Evolutionary conservation across 2,113 vertebrate species (phyloP).

Genomic region (Addax nasomaculatus): DNA sequence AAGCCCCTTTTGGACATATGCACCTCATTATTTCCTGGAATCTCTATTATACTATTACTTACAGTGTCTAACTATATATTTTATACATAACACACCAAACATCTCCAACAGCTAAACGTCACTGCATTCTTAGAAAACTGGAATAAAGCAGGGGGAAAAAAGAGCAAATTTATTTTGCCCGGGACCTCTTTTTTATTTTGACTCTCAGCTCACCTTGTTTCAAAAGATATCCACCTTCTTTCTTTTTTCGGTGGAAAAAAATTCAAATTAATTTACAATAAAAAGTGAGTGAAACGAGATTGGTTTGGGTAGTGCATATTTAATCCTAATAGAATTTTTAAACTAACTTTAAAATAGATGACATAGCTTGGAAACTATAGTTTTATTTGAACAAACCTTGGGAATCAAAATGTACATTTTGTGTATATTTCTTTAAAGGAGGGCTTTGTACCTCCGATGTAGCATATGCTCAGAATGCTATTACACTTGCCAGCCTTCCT

Average conservation of each 20-base stretch:
- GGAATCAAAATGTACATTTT: constrained; percentile 67
- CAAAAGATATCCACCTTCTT: constrained; percentile 27
- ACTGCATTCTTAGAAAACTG: constrained; percentile 5
- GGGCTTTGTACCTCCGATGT: constrained; percentile 73
- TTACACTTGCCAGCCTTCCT: constrained; percentile 77
- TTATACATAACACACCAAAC: background rate
- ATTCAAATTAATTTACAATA: constrained; percentile 30
- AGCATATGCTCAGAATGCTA: constrained; percentile 76
- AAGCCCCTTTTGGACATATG: constrained; percentile 44
- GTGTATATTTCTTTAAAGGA: constrained; percentile 70
- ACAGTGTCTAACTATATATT: background rate
- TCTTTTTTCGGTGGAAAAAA: constrained; percentile 29
- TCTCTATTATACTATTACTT: background rate
- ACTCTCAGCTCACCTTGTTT: constrained; percentile 19
- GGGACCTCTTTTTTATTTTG: constrained; percentile 16
- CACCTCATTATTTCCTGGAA: constrained; percentile 46
- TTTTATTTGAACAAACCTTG: constrained; percentile 69
- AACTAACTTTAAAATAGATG: constrained; percentile 59
- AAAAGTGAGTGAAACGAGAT: constrained; percentile 43
- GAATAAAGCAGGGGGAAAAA: constrained; percentile 41
- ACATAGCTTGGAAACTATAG: constrained; percentile 50
- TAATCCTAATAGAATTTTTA: constrained; percentile 44
- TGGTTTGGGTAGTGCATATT: background rate
- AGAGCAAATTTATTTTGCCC: constrained; percentile 1
- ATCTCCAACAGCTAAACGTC: constrained; percentile 7